Base-by-base conservation (phyloP, 2,797 vertebrate species). In the Esox lucius region DNA sequence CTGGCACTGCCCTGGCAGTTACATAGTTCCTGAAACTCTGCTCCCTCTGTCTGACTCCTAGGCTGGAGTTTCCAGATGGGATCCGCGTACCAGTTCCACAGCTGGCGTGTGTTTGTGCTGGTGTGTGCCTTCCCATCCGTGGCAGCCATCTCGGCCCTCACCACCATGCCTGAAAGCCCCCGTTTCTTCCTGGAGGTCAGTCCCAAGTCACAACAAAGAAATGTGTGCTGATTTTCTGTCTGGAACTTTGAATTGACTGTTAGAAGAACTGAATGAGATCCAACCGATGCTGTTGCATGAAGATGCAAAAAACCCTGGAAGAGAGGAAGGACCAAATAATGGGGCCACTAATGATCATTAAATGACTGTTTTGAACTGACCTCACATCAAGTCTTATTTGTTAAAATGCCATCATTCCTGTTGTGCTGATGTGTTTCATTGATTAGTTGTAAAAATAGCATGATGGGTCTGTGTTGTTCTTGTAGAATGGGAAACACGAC, bases 31-130 rank as follows among this genome's bases (percentile, higher is more conserved):
- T 19, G 28, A 28, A 56, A 62, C 39, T 74, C 42, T 15, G 59
- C 39, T 75, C 42, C 11, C 22, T 15, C 17, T 64, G 1, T 51
- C 28, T 0, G 49, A 35, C 0, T 69, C 7, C 48, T 46, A 98
- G 97, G 97, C n/a, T 99, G 98, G 97, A 99, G 98, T 80, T 99
- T 99, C 90, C 97, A 98, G 92, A 99, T 99, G 98, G 98, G 98
- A 76, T 99, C 98, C 0, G 98, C 98, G 0, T 99, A 99, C 87
- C 97, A 98, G 85, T 98, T 98, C 92, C 97, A 99, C 89, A 99
- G 97, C 94, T 99, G 97, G 97, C 94, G 97, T 24, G 97, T 99
- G 71, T 99, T 99, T 7, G 97, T 99, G 28, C 87, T 98, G 72
- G 97, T 98, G 81, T 98, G 97, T 73, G 97, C 96, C 80, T 96